Base-by-base conservation (phyloP, 2,113 vertebrate species). In the Triplophysa siluroides region DNA sequence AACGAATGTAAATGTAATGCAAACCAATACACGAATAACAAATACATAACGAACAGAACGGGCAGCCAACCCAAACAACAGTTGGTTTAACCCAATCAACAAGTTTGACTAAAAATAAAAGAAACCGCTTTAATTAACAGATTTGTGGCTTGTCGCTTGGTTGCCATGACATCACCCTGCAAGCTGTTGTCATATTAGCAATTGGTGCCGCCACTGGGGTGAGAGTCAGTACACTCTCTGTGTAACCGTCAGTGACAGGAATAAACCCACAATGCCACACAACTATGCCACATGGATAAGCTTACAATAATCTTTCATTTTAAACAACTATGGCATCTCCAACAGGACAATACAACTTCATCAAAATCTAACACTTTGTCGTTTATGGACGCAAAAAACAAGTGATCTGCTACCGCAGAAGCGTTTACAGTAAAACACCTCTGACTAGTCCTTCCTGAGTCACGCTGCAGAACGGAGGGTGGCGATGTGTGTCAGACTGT, bases 131-230 rank as follows among this genome's bases (percentile, higher is more conserved):
- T 16, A 67, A 80, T 72, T 68, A 83, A 79, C 84, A 83, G 79
- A 83, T 83, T 61, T 5, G 60, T 64, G 61, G 45, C 16, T 63
- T 78, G 75, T 76, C 71, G 79, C 67, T 81, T 54, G 71, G 84
- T 81, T 81, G 84, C 84, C 74, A 83, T 85, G 81, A 83, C 75
- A 83, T 78, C 80, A 69, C 69, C 81, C 81, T 58, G 74, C 78
- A 73, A 83, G 84, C 78, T 78, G 84, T 83, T 72, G 66, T 83
- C 84, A 79, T 85, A 85, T 83, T 84, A 79, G 79, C 84, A 79
- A 79, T 81, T 61, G 66, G 72, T 82, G 82, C 71, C 73, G 75
- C 65, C 79, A 50, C 82, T 81, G 79, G 78, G 79, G 70, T 80
- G 84, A 81, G 70, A 83, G 71, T 76, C 81, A 72, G 78, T 85